Evolutionary conservation across 1,140 invertebrate species (phyloP).

Genomic region (Calycopis cecrops): DNA sequence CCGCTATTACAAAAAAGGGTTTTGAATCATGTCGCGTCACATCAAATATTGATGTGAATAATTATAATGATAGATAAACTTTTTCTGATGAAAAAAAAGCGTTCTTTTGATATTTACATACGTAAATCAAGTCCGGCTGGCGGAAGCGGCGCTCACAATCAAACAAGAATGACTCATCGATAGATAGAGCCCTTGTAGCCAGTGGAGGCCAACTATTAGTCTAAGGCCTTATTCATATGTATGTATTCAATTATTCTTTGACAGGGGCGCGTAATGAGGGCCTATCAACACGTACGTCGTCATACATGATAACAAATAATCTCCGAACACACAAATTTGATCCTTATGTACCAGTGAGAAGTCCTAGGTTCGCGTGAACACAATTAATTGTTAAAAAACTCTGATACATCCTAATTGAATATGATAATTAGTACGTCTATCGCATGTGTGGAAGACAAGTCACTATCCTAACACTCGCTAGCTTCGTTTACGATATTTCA

Average conservation of each 20-base stretch:
- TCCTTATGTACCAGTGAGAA: not conserved
- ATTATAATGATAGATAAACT: no score
- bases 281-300: slow-evolving; percentile 28
- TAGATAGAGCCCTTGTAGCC: no score
- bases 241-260: not conserved
- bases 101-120: no score
- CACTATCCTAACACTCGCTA: not conserved
- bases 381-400: slow-evolving; percentile 13
- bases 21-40: no score
- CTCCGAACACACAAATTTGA: not conserved
- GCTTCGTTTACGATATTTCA: slow-evolving; percentile 8
- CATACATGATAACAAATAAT: slow-evolving; percentile 14
- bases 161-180: no score
- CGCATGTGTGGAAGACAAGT: not conserved
- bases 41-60: no score
- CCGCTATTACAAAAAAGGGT: no score
- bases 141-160: no score
- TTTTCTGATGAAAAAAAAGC: no score
- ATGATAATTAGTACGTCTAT: slow-evolving; percentile 10
- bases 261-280: slow-evolving; percentile 24
- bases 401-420: slow-evolving; percentile 14
- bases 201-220: no score
- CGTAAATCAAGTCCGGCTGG: no score
- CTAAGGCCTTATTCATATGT: not conserved
- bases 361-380: not conserved